These are phyloP conservation scores for Enteromius radiatus DNA, from an alignment of 2,797 vertebrate species.

Conservation along the genomic window DNA sequence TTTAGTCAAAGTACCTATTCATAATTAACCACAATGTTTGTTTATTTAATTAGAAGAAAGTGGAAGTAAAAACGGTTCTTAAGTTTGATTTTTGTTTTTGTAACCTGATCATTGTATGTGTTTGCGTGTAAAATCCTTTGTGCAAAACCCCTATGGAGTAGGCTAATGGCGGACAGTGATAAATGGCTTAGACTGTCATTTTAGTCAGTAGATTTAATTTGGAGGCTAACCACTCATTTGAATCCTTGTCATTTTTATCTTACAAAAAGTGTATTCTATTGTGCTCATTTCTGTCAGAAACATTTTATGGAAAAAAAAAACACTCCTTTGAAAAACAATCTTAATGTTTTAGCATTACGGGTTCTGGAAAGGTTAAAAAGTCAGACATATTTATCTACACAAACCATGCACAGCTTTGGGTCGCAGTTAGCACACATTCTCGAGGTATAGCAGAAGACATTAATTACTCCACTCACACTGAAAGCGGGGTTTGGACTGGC, in stretches of 20 bases:
- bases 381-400: conserved; percentile 35
- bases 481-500: conserved; percentile 29
- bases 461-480: conserved; percentile 49
- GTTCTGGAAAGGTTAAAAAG: conserved; percentile 6
- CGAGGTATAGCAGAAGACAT: conserved; percentile 35
- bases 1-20: too few relatives aligned
- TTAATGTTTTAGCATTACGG: conserved; percentile 8
- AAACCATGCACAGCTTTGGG: conserved; percentile 25
- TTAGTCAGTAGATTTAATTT: not conserved
- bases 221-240: not conserved
- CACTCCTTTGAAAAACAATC: not conserved
- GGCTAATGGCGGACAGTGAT: not conserved
- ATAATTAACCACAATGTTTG: too few relatives aligned
- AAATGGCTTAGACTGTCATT: not conserved
- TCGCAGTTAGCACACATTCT: conserved; percentile 19
- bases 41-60: too few relatives aligned
- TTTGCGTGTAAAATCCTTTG: not conserved
- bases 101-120: not conserved
- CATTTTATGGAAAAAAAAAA: not conserved
- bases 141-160: not conserved
- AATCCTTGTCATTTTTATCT: not conserved
- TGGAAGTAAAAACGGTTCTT: not conserved
- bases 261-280: not conserved
- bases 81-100: not conserved
- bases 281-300: not conserved